phyloP scores from a whole-genome alignment of 1,140 invertebrate genomes.

The Trialeurodes vaporariorum region DNA sequence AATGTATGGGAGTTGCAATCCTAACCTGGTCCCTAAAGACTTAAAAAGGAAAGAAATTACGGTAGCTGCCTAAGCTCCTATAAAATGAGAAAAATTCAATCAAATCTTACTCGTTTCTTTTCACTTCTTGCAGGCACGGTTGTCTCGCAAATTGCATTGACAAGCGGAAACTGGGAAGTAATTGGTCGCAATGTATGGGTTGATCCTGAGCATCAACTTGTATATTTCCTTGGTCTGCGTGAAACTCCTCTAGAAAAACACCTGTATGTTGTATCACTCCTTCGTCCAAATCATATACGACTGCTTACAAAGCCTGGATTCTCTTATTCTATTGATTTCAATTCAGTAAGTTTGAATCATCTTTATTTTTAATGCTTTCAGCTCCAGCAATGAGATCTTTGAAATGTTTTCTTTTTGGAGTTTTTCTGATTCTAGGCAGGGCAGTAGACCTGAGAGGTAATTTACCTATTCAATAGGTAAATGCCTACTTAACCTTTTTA shows the following conservation, averaged over 20 bases:
- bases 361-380: too few relatives aligned
- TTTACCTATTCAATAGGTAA: too few relatives aligned
- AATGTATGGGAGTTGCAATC: too few relatives aligned
- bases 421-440: too few relatives aligned
- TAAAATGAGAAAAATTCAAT: too few relatives aligned
- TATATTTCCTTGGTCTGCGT: conserved; percentile 68
- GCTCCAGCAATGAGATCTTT: too few relatives aligned
- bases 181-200: conserved; percentile 65
- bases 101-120: background rate
- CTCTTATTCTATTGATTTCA: conserved; percentile 67
- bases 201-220: conserved; percentile 51
- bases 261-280: conserved; percentile 64
- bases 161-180: conserved; percentile 73
- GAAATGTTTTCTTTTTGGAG: too few relatives aligned
- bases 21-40: too few relatives aligned
- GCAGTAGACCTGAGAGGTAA: too few relatives aligned
- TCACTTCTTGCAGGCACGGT: conserved; percentile 12
- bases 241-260: conserved; percentile 74
- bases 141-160: conserved; percentile 52
- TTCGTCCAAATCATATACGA: conserved; percentile 48
- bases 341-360: conserved; percentile 41
- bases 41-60: too few relatives aligned
- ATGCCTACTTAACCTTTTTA: too few relatives aligned
- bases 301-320: conserved; percentile 60
- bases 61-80: too few relatives aligned